Conservation (phyloP, 2,113 vertebrate species). For the Mobula hypostoma region DNA sequence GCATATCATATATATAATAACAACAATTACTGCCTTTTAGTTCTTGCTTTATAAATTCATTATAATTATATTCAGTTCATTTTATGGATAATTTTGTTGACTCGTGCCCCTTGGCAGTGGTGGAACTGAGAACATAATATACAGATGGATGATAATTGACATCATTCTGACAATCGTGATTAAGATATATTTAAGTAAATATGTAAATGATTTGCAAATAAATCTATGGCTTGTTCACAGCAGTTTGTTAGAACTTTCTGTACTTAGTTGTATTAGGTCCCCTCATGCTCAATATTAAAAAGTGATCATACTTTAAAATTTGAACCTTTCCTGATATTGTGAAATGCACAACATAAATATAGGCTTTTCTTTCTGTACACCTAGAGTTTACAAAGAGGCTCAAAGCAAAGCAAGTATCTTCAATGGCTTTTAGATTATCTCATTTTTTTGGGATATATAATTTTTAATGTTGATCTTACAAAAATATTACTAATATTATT, state of each 20-base stretch:
- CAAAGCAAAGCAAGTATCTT: background rate
- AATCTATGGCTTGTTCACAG: too few species aligned
- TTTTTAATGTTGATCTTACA: background rate
- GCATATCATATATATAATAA: background rate
- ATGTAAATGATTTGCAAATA: background rate
- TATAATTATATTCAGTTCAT: background rate
- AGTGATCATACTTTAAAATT: too few species aligned
- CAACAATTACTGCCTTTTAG: background rate
- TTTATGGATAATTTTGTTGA: background rate
- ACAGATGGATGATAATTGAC: background rate
- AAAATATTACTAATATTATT: background rate
- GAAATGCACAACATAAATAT: too few species aligned
- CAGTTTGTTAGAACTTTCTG: too few species aligned
- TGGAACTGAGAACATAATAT: background rate
- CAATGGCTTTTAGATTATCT: background rate
- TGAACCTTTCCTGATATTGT: too few species aligned
- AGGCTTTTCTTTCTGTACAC: too few species aligned
- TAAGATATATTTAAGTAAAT: background rate
- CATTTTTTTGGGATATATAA: background rate
- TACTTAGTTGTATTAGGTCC: too few species aligned
- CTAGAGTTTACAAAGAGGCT: background rate
- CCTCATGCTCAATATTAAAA: too few species aligned
- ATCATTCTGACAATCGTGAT: too few species aligned
- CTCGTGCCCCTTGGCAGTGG: background rate
- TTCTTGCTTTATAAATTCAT: background rate